Percentiles rank a stretch among this genome's conserved stretches.
These are phyloP conservation scores for Sorex maritimensis DNA, from an alignment of 2,797 vertebrate genomes.

Conservation along the genomic window DNA sequence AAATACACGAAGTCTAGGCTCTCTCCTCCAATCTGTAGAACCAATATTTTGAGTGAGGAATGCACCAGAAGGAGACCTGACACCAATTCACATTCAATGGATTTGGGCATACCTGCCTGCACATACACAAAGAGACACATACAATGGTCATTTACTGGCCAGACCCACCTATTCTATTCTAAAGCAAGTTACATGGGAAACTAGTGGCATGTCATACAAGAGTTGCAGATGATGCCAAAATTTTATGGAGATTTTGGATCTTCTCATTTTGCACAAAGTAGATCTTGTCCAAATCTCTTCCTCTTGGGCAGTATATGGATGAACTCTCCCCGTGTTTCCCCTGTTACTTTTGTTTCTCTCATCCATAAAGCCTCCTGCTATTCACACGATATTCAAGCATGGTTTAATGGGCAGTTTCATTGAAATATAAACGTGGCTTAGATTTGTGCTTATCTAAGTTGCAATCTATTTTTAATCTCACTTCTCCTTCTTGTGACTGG, in stretches of 20 bases:
- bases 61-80: neutral
- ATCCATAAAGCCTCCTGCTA: constrained; percentile 15
- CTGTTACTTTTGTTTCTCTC: constrained; percentile 23
- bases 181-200: neutral
- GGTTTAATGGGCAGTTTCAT: constrained; percentile 6
- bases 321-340: neutral
- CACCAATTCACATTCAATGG: neutral
- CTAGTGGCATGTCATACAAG: neutral
- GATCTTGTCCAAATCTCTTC: neutral
- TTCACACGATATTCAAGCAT: constrained; percentile 19
- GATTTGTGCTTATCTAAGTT: constrained; percentile 51
- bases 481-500: neutral
- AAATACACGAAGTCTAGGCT: neutral
- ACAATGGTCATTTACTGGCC: neutral
- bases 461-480: constrained; percentile 43
- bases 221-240: neutral
- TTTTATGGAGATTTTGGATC: neutral
- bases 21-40: neutral
- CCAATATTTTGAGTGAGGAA: neutral
- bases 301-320: neutral
- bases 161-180: neutral
- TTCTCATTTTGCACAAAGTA: neutral
- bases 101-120: too few species aligned
- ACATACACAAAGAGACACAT: too few species aligned
- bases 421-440: constrained; percentile 10